Conservation (phyloP, 2,888 invertebrate genomes). For the Drosophila mettleri region DNA sequence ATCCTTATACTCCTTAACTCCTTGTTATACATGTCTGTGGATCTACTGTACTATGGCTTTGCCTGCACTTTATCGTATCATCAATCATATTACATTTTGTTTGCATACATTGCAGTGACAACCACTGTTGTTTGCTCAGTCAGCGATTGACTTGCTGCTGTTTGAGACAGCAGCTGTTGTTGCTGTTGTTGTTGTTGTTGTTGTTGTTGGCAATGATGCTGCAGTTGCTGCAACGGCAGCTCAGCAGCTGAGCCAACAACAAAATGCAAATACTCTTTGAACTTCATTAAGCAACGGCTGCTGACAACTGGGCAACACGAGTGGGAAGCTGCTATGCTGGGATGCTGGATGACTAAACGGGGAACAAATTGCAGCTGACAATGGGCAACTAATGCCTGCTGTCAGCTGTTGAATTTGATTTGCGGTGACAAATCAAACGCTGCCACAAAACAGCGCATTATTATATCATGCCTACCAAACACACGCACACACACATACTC, state of each 20-base stretch:
- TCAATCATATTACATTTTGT: background rate
- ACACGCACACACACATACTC: background rate
- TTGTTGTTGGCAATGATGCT: conserved; percentile 35
- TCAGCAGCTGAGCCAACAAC: conserved; percentile 21
- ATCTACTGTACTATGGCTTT: too few relatives aligned
- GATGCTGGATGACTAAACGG: background rate
- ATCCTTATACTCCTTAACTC: too few relatives aligned
- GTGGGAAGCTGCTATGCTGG: background rate
- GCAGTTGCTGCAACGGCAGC: conserved; percentile 14
- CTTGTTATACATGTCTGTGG: too few relatives aligned
- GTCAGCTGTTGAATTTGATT: conserved; percentile 67
- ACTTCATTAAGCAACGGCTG: conserved; percentile 38
- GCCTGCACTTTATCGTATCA: background rate
- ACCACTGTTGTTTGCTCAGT: conserved; percentile 48
- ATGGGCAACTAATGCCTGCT: conserved; percentile 17
- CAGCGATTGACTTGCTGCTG: conserved; percentile 63
- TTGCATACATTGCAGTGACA: background rate
- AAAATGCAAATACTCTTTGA: conserved; percentile 48
- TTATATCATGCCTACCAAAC: conserved; percentile 52
- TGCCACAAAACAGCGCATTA: conserved; percentile 67
- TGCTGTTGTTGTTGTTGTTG: conserved; percentile 26
- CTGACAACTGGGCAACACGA: conserved; percentile 12
- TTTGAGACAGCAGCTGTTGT: conserved; percentile 37
- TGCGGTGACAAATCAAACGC: conserved; percentile 57
- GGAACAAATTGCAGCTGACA: conserved; percentile 21